Percentiles rank a stretch among this genome's conserved stretches.
These are phyloP conservation scores for Glyptemys insculpta DNA, from an alignment of 2,797 vertebrate species.

Conservation along the genomic window DNA sequence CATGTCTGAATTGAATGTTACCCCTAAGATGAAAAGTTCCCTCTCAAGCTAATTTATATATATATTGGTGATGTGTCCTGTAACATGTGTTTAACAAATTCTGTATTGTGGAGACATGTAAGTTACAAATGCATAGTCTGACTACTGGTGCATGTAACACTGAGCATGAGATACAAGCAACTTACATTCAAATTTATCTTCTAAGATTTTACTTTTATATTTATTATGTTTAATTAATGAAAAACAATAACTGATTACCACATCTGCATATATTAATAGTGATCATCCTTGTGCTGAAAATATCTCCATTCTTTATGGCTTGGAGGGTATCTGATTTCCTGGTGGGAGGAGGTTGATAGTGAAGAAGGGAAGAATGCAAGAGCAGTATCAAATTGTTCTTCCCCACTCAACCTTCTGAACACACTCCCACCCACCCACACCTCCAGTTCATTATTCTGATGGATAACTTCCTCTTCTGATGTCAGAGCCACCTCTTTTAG, in stretches of 20 bases:
- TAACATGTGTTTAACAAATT: background rate
- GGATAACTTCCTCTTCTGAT: background rate
- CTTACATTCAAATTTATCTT: background rate
- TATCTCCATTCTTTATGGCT: background rate
- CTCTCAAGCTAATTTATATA: background rate
- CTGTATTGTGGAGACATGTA: background rate
- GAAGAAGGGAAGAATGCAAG: background rate
- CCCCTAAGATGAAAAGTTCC: background rate
- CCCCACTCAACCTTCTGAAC: background rate
- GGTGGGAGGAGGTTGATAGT: background rate
- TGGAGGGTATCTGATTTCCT: background rate
- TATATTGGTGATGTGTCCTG: background rate
- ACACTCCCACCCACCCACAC: background rate
- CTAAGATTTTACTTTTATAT: background rate
- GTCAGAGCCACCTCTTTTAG: background rate
- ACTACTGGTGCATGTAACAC: background rate
- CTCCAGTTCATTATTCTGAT: background rate
- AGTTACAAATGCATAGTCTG: background rate
- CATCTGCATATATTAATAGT: background rate
- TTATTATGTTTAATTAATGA: background rate
- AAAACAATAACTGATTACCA: background rate
- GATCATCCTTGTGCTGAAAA: background rate
- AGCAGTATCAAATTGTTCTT: background rate
- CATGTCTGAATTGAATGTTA: background rate
- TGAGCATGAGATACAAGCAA: background rate